A percentile compares a stretch with the other conserved stretches of the same genome.
Conservation (phyloP, 1,140 invertebrate genomes). For the Zaprionus davidi region DNA sequence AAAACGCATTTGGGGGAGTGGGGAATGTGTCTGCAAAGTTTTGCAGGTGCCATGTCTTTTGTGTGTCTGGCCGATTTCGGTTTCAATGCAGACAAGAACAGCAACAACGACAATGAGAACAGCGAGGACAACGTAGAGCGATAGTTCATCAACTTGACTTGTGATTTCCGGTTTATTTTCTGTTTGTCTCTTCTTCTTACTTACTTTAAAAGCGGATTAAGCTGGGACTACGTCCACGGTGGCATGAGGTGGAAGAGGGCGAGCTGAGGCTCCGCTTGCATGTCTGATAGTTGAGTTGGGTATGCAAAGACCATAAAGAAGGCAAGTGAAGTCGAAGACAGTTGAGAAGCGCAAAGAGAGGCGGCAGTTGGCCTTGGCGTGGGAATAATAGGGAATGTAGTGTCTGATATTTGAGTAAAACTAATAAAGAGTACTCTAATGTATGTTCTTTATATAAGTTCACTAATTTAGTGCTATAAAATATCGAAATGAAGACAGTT, state of each 20-base stretch:
- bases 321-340: conserved; percentile 30
- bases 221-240: conserved; percentile 77
- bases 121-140: conserved; percentile 54
- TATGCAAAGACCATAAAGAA: conserved; percentile 34
- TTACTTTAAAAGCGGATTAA: conserved; percentile 80
- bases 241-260: conserved; percentile 41
- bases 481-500: not conserved
- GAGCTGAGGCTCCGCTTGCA: conserved; percentile 43
- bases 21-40: conserved; percentile 79
- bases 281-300: conserved; percentile 59
- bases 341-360: conserved; percentile 4
- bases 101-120: conserved; percentile 29
- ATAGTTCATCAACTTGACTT: conserved; percentile 82
- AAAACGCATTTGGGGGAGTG: not conserved
- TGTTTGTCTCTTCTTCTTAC: conserved; percentile 44
- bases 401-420: too few species aligned
- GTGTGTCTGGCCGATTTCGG: conserved; percentile 64
- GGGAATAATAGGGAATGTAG: not conserved
- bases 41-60: conserved; percentile 78
- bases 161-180: conserved; percentile 76
- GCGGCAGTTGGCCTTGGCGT: not conserved
- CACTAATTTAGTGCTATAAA: too few species aligned
- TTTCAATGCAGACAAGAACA: conserved; percentile 51
- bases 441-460: not conserved
- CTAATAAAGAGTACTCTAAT: too few species aligned